phyloP scores from a whole-genome alignment of 2,888 invertebrate genomes.

The Diaprepes abbreviatus region DNA sequence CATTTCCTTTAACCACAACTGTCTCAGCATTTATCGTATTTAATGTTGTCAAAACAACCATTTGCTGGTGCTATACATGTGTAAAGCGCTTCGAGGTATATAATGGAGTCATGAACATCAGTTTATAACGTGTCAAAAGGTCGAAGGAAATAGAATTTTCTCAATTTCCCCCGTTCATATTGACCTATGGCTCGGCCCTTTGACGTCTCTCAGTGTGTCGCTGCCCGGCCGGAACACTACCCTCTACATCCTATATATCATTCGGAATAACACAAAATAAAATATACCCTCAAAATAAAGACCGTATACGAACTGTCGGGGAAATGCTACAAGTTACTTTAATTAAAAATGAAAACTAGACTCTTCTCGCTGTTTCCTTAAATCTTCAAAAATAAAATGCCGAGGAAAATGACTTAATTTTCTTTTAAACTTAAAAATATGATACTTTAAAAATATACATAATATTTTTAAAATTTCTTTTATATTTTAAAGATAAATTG shows the following conservation, averaged over 20 bases:
- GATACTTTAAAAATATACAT: too few relatives aligned
- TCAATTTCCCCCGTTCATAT: slow-evolving; percentile 65
- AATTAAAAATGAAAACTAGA: slow-evolving; percentile 11
- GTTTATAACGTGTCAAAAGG: slow-evolving; percentile 55
- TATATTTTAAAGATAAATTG: too few relatives aligned
- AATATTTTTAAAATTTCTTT: too few relatives aligned
- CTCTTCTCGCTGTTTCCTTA: slow-evolving; percentile 6
- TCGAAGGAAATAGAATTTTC: slow-evolving; percentile 65
- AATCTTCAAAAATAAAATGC: not conserved
- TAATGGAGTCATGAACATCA: slow-evolving; percentile 52
- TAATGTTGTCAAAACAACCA: slow-evolving; percentile 35
- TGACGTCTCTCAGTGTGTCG: slow-evolving; percentile 41
- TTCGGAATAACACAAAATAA: slow-evolving; percentile 30
- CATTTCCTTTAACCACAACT: slow-evolving; percentile 28
- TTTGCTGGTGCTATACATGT: slow-evolving; percentile 34
- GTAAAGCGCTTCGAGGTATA: slow-evolving; percentile 44
- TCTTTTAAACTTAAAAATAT: too few relatives aligned
- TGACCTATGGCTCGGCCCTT: slow-evolving; percentile 51
- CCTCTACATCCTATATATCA: slow-evolving; percentile 44
- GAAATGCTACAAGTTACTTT: slow-evolving; percentile 16
- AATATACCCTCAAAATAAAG: slow-evolving; percentile 19
- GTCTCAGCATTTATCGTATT: slow-evolving; percentile 38
- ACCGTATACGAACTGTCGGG: slow-evolving; percentile 10
- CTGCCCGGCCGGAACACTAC: slow-evolving; percentile 43
- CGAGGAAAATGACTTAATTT: not conserved